Evolutionary conservation across 2,888 invertebrate species (phyloP), one percentile per base, ranked within the genome.

Genomic region (Blastobasis lacticolella): DNA sequence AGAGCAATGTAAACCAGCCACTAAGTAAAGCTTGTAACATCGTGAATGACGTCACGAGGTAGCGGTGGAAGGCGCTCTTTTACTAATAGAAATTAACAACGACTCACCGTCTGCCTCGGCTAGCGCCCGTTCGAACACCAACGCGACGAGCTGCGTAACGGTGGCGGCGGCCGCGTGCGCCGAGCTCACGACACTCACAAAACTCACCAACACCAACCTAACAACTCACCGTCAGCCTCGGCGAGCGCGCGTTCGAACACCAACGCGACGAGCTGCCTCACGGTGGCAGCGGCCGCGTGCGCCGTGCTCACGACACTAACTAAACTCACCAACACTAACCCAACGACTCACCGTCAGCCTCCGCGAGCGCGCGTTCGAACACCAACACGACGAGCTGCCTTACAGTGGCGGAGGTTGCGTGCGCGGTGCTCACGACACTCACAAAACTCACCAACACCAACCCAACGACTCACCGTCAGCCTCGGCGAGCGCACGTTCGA

Each of bases 161-260:
- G 98, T 98, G 40, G 99, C 99, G 1, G 98, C 98, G 6, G 99
- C 99, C 8, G 99, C 98, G 78, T 98, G 99, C 49, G 96, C 95
- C 46, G 97, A 98, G 55, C 97, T 97, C 7, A 83, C 81, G 65
- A 86, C 87, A 6, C 87, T 81, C 3, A n/a, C n/a, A n/a, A 98
- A 98, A 79, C 96, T 95, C 6, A 97, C 94, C 64, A 97, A 95
- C 76, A 99, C 97, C 69, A 99, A 23, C 23, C 23, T 3, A 8
- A n/a, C 37, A 4, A 52, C 56, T 54, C 60, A 78, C 90, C 89
- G 60, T 92, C 91, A 63, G 93, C 93, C 75, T 95, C 95, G 0
- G 91, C 91, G 8, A 93, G 89, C 4, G 96, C 95, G 49, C 97
- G 89, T 71, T 97, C 97, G 81, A 97, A 97, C 4, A 97, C 96